Base-by-base conservation (phyloP, 2,797 vertebrate genomes). In the Antennarius maculatus region DNA sequence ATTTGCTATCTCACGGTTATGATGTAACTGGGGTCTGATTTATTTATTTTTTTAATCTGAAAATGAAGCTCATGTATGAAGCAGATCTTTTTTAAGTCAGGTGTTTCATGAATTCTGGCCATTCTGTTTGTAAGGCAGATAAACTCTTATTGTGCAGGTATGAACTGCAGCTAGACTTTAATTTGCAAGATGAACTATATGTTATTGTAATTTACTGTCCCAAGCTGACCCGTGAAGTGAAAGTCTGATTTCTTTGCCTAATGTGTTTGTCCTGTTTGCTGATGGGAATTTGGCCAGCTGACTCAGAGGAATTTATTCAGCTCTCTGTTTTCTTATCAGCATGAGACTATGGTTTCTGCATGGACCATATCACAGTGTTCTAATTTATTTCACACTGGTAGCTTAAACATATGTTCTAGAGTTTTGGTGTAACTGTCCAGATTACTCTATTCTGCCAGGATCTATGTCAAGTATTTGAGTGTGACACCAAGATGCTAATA, bases 251-350 rank as follows among this genome's bases (percentile, higher is more conserved):
- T 76, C 56, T 39, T 53, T 7, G 6, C 12, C 15, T 3, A 18
- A 34, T 76, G 29, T 77, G 50, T 69, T 77, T 66, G 67, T 53
- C 57, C 52, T 15, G 17, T 29, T 4, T 60, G 54, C 62, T 53
- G 61, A 49, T 71, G 76, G 63, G 82, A 85, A 85, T 68, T 69
- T 15, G 23, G 28, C 27, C 84, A 80, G 77, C 69, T 85, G 81
- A 66, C 16, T 75, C 52, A 42, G 43, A 39, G 5, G 55, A 69
- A 58, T 71, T 50, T 37, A 29, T 61, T 66, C 63, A 61, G 55
- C 57, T 13, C 45, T 37, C 50, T 43, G 37, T 39, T 27, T 63
- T 50, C 48, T 77, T 76, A 75, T 80, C 80, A 79, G 48, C 48
- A 10, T 51, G n/a, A 49, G 50, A 37, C 55, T 59, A 45, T 56